These are phyloP conservation scores for Serinus canaria DNA, from an alignment of 2,113 vertebrate genomes.

Conservation along the genomic window DNA sequence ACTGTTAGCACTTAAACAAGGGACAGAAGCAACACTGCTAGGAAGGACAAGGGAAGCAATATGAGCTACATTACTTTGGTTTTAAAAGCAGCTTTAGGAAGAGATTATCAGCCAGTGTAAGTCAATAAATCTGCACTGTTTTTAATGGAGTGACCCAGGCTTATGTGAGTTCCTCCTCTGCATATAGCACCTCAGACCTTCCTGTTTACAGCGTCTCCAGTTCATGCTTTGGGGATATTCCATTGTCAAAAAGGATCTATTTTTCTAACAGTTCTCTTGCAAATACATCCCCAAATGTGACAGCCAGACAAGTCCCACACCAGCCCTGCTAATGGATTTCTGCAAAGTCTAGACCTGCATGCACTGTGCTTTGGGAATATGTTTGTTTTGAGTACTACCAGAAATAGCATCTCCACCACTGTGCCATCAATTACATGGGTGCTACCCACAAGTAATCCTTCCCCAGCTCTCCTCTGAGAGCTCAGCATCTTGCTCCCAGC, in stretches of 20 bases:
- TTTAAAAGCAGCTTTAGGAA: slow-evolving; percentile 13
- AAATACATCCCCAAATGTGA: neutral
- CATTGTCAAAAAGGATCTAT: neutral
- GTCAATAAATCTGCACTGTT: neutral
- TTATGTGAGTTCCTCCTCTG: neutral
- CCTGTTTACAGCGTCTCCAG: neutral
- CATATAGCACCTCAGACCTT: slow-evolving; percentile 1
- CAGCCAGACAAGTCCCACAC: neutral
- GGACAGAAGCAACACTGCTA: neutral
- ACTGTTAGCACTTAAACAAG: neutral
- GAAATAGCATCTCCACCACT: neutral
- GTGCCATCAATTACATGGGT: neutral
- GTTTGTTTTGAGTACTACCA: neutral
- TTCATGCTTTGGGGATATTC: neutral
- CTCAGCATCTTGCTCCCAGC: neutral
- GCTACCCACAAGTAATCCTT: neutral
- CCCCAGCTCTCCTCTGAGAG: neutral
- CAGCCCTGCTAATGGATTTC: slow-evolving; percentile 38
- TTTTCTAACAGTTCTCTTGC: slow-evolving; percentile 4
- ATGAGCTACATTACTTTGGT: neutral
- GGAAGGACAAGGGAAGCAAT: neutral
- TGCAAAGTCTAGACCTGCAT: neutral
- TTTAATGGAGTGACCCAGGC: neutral
- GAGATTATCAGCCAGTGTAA: neutral
- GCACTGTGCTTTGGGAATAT: neutral